Base-by-base conservation (phyloP, 2,113 vertebrate species). In the Leucoraja erinaceus region DNA sequence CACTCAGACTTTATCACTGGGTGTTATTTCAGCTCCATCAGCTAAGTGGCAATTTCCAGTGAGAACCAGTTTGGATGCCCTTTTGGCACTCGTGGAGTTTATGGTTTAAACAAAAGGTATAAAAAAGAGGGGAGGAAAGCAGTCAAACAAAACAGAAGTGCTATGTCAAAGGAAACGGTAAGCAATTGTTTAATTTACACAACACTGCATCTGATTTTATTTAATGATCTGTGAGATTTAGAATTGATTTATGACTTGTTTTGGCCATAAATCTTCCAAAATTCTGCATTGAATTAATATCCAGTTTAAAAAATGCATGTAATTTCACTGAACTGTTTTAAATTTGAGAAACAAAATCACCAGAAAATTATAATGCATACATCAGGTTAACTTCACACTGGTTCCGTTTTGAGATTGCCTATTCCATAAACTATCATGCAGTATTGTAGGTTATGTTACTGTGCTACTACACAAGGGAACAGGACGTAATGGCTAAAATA, bases 1-100 rank as follows among this genome's bases (percentile, higher is more conserved):
- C 59, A 88, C 59, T 88, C 83, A 88, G 83, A 31, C 59, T 14
- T 63, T 91, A 91, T 91, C 63, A 38, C 22, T 70, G 5, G 8
- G 25, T 68, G 61, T 91, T 91, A 91, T 54, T 91, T 72, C 38
- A 91, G 31, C 90, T 72, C 90, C 11, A 20, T 70, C 33, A 90
- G 66, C 66, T 70, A 20, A 90, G 63, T 20, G 38, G 54, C 90
- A 91, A 91, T 47, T 91, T 22, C 66, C 66, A 72, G 33, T 54
- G 38, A 74, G 33, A 91, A 18, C 70, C 20, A 25, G 0, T 72
- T 72, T 54, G 22, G 38, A 91, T 91, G 70, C 31, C 66, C 20
- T 47, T 22, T 25, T 70, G 68, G 33, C 10, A 10, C 33, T 22
- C 90, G 47, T 28, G 33, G 9, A 38, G 31, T 7, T 47, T 18